Base-by-base conservation (phyloP, 2,797 vertebrate species). In the Microctenopoma lineatum region DNA sequence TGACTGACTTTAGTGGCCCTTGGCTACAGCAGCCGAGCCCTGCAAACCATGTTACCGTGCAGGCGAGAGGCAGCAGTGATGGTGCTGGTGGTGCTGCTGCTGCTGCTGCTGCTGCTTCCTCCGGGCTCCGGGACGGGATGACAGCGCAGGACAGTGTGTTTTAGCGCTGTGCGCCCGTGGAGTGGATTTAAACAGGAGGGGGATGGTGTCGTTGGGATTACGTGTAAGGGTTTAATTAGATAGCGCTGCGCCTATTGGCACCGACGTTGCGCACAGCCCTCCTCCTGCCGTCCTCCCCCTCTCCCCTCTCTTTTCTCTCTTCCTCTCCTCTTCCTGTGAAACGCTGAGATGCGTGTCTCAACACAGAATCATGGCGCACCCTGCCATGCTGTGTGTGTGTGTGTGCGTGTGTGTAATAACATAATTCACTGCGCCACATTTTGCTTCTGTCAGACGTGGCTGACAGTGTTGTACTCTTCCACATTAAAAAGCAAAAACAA, bases 171-270 rank as follows among this genome's bases (percentile, higher is more conserved):
- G 84, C 39, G 79, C 72, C 66, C 75, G 61, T 80, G 81, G 83
- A 91, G 88, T 84, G 89, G 90, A 89, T 94, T 93, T 93, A 93
- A 94, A 92, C 76, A 27, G 81, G 90, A 27, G 81, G 90, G 81
- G 89, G 90, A 83, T 84, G 90, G 90, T 84, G 86, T 79, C 58
- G 74, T 60, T 68, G 78, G 89, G 90, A 92, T 93, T 94, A 94
- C 92, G 92, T 90, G 90, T 81, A 77, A 84, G 79, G 83, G 82
- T 93, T 93, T 93, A 91, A 92, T 92, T 92, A 92, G 91, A 91
- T 78, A 90, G 90, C 80, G 75, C 84, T 80, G 89, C 81, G 87
- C 85, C 87, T 68, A 92, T 92, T 92, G 91, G 90, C 83, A 91
- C 82, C 45, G 77, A 73, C 64, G 66, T 66, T 76, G 83, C 82